A percentile compares a stretch with the other conserved stretches of the same genome.
These are phyloP conservation scores for Ypsolopha scabrella DNA, from an alignment of 2,888 invertebrate species.

Conservation along the genomic window DNA sequence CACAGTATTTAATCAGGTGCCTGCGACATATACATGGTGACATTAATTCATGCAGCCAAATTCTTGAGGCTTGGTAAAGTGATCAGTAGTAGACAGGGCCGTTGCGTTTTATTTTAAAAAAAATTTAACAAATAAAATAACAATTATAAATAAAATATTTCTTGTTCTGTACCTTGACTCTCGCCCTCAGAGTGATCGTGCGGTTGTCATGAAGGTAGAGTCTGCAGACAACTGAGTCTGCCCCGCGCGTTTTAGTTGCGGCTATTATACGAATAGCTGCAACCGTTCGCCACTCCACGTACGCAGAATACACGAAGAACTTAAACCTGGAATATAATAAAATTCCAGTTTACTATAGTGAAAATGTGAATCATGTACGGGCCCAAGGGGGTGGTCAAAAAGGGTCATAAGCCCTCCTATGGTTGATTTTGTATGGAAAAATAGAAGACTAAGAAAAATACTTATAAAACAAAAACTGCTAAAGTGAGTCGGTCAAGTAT, in stretches of 20 bases:
- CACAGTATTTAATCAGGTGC: too few relatives aligned
- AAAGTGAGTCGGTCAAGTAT: too few relatives aligned
- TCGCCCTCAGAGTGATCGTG: constrained; percentile 78
- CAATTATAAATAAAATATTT: too few relatives aligned
- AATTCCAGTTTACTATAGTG: not conserved
- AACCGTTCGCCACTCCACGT: constrained; percentile 80
- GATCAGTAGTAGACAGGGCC: too few relatives aligned
- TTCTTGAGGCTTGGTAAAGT: too few relatives aligned
- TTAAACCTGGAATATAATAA: constrained; percentile 74
- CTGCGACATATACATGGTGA: too few relatives aligned
- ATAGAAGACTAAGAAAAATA: not conserved
- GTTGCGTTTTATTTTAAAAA: too few relatives aligned
- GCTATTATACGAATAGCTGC: constrained; percentile 84
- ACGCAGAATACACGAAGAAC: constrained; percentile 94
- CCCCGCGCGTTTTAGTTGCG: constrained; percentile 88
- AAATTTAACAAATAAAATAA: too few relatives aligned
- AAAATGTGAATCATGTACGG: not conserved
- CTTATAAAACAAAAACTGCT: too few relatives aligned
- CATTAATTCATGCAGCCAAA: too few relatives aligned
- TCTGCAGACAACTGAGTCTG: constrained; percentile 85
- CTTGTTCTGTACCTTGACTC: constrained; percentile 71
- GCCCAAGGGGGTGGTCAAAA: not conserved
- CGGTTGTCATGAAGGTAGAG: constrained; percentile 77
- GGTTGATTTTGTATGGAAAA: not conserved
- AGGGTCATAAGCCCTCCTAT: not conserved